phyloP scores from a whole-genome alignment of 2,888 invertebrate species.

The Phengaris alcon region DNA sequence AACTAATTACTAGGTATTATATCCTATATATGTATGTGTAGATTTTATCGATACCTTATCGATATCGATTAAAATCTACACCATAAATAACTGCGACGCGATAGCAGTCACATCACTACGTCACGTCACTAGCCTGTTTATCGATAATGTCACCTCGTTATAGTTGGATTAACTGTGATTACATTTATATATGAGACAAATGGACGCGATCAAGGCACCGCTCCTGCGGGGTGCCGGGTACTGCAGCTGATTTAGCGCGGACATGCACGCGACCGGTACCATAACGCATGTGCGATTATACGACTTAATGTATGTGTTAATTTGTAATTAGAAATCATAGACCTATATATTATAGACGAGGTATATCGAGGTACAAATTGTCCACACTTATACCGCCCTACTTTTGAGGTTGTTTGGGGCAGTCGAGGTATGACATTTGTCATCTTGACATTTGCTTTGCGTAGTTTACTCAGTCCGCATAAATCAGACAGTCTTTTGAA shows the following conservation, averaged over 20 bases:
- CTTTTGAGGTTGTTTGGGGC: no score
- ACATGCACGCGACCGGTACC: background rate
- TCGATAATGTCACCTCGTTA: constrained; percentile 24
- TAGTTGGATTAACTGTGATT: constrained; percentile 21
- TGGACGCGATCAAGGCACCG: background rate
- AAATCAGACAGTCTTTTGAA: no score
- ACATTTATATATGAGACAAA: constrained; percentile 26
- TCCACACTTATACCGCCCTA: no score
- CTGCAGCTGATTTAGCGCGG: background rate
- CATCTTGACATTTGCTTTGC: no score
- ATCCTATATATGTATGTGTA: no score
- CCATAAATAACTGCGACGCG: background rate
- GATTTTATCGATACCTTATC: background rate
- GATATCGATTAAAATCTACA: constrained; percentile 6
- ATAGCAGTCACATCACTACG: constrained; percentile 10
- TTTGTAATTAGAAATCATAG: no score
- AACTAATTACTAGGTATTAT: background rate
- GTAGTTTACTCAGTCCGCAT: no score
- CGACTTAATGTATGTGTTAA: no score
- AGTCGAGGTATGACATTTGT: no score
- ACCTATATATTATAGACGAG: no score
- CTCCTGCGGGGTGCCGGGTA: background rate
- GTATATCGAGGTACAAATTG: no score
- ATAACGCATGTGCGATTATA: background rate
- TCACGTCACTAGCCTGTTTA: background rate